phyloP scores from a whole-genome alignment of 2,888 invertebrate species.

The Caenorhabditis uteleia region DNA sequence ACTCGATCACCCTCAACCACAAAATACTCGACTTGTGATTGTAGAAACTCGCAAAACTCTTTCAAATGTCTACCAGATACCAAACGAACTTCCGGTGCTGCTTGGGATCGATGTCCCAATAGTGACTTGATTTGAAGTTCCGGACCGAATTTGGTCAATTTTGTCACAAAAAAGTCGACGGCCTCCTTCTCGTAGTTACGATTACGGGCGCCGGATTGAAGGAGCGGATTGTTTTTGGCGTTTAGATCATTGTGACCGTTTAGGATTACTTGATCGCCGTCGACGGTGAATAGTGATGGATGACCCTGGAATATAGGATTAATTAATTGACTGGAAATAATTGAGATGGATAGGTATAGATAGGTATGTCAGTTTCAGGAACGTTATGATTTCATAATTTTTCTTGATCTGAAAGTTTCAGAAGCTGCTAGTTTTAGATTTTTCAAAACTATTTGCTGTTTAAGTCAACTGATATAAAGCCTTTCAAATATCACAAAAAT shows the following conservation, averaged over 20 bases:
- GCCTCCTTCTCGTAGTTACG: slow-evolving; percentile 90
- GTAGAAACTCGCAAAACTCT: slow-evolving; percentile 88
- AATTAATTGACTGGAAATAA: too few relatives aligned
- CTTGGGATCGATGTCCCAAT: slow-evolving; percentile 88
- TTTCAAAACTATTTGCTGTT: too few relatives aligned
- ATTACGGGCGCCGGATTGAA: slow-evolving; percentile 49
- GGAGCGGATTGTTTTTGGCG: slow-evolving; percentile 67
- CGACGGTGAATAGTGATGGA: slow-evolving; percentile 91
- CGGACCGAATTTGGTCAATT: slow-evolving; percentile 91
- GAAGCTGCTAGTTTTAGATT: too few relatives aligned
- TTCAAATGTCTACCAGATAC: slow-evolving; percentile 92
- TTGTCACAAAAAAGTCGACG: slow-evolving; percentile 93
- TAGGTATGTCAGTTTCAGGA: background rate
- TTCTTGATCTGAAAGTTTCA: too few relatives aligned
- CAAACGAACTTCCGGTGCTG: slow-evolving; percentile 93
- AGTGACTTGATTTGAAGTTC: slow-evolving; percentile 91
- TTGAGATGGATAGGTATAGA: background rate
- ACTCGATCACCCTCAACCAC: slow-evolving; percentile 75
- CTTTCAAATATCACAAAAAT: too few relatives aligned
- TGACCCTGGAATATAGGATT: too few relatives aligned
- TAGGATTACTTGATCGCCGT: slow-evolving; percentile 78
- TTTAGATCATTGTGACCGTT: slow-evolving; percentile 70
- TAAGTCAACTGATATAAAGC: too few relatives aligned
- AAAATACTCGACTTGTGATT: slow-evolving; percentile 84
- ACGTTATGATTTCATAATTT: background rate